These are phyloP conservation scores for Drosophila oshimai DNA, from an alignment of 1,140 invertebrate genomes.

Conservation along the genomic window DNA sequence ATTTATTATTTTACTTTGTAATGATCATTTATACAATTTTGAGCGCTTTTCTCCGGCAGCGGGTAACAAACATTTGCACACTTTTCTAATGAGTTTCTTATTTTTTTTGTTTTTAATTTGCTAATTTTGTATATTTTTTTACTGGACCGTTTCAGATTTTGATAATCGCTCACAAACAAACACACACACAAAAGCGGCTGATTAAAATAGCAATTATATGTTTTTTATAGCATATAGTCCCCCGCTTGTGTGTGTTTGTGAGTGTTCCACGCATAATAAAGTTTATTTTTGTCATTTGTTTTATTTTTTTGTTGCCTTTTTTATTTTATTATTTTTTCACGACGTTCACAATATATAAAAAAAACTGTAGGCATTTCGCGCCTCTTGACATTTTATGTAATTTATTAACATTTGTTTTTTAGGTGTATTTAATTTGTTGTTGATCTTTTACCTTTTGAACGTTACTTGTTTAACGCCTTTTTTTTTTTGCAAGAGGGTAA, in stretches of 20 bases:
- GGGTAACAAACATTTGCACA: slow-evolving; percentile 75
- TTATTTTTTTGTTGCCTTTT: slow-evolving; percentile 23
- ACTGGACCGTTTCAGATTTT: slow-evolving; percentile 15
- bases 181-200: slow-evolving; percentile 7
- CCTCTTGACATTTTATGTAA: slow-evolving; percentile 36
- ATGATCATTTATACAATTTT: slow-evolving; percentile 20
- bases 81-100: slow-evolving; percentile 44
- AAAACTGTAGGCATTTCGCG: slow-evolving; percentile 40
- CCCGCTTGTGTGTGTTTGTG: slow-evolving; percentile 26
- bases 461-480: slow-evolving; percentile 3
- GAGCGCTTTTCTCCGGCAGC: slow-evolving; percentile 48
- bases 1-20: slow-evolving; percentile 3
- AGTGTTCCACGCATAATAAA: slow-evolving; percentile 69
- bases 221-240: slow-evolving; percentile 29
- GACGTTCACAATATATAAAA: slow-evolving; percentile 23
- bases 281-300: slow-evolving; percentile 69
- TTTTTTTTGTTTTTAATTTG: slow-evolving; percentile 2
- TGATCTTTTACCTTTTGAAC: slow-evolving; percentile 31
- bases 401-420: slow-evolving; percentile 28
- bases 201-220: slow-evolving; percentile 50
- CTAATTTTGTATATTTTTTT: not conserved
- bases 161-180: slow-evolving; percentile 31
- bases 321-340: slow-evolving; percentile 13
- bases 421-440: too few species aligned
- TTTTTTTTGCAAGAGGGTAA: slow-evolving; percentile 2